Percentiles rank a stretch among this genome's conserved stretches.
phyloP scores from a whole-genome alignment of 1,140 invertebrate genomes.

The Muscidifurax raptorellus region DNA sequence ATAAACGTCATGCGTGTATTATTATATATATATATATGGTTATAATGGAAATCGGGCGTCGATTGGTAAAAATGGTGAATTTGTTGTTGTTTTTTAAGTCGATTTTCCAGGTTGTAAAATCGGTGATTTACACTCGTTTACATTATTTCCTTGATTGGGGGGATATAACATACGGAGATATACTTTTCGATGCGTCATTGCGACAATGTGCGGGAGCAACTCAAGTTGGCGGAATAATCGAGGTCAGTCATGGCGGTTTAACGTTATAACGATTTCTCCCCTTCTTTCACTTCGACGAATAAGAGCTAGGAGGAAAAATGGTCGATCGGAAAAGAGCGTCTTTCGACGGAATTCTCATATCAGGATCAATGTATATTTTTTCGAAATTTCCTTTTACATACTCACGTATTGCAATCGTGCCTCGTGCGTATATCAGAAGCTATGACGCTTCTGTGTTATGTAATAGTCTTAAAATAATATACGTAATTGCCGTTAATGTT shows the following conservation, averaged over 20 bases:
- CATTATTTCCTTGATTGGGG: background rate
- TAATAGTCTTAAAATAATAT: background rate
- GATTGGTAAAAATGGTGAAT: too few species aligned
- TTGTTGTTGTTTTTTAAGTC: too few species aligned
- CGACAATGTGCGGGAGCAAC: slow-evolving; percentile 21
- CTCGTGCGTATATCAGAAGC: too few species aligned
- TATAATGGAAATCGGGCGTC: too few species aligned
- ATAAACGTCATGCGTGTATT: background rate
- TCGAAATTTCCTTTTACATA: too few species aligned
- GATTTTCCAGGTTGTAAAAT: too few species aligned
- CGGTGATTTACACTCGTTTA: too few species aligned
- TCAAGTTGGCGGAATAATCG: slow-evolving; percentile 38
- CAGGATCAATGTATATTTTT: background rate
- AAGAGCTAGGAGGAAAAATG: slow-evolving; percentile 2
- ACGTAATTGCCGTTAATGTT: background rate
- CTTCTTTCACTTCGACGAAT: slow-evolving; percentile 33
- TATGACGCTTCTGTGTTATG: too few species aligned
- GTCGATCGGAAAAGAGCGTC: background rate
- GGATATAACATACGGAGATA: background rate
- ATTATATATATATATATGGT: background rate
- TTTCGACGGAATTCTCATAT: background rate
- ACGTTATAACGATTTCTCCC: slow-evolving; percentile 49
- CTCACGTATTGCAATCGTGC: too few species aligned
- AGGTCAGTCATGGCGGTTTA: slow-evolving; percentile 48
- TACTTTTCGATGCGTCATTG: background rate